phyloP scores from a whole-genome alignment of 1,140 invertebrate species.

The Steinernema feltiae region DNA sequence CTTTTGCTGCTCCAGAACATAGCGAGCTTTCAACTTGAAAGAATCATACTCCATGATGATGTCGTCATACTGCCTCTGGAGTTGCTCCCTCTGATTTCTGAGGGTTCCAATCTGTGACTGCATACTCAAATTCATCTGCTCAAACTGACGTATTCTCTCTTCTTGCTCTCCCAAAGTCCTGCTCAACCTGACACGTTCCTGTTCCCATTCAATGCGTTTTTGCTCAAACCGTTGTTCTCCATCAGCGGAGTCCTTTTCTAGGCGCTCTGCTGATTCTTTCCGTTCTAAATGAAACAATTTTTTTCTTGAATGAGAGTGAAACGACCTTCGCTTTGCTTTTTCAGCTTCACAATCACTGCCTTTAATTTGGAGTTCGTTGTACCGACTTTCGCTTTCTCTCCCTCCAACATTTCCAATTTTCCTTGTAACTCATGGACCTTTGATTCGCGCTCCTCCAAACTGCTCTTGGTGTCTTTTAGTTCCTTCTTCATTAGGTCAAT shows the following conservation, averaged over 20 bases:
- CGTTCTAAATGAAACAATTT: no score
- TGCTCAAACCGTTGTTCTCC: background rate
- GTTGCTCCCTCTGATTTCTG: conserved; percentile 9
- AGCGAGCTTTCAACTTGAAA: conserved; percentile 34
- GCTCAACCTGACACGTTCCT: background rate
- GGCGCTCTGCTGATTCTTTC: background rate
- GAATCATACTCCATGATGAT: conserved; percentile 27
- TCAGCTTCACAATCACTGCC: background rate
- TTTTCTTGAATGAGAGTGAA: no score
- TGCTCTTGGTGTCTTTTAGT: background rate
- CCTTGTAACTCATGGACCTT: background rate
- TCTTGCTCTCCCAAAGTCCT: background rate
- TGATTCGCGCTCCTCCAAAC: background rate
- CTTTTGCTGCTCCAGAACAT: conserved; percentile 25
- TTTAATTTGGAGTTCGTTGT: background rate
- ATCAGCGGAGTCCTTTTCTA: background rate
- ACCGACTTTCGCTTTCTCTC: background rate
- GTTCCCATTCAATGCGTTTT: background rate
- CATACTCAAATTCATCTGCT: background rate
- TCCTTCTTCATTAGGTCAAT: background rate
- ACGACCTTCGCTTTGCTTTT: conserved; percentile 8
- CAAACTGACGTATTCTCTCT: background rate
- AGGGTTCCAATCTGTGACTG: background rate
- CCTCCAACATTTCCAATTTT: background rate
- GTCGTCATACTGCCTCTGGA: conserved; percentile 22